A percentile compares a stretch with the other conserved stretches of the same genome.
phyloP scores from a whole-genome alignment of 2,797 vertebrate genomes.

The Menidia menidia region DNA sequence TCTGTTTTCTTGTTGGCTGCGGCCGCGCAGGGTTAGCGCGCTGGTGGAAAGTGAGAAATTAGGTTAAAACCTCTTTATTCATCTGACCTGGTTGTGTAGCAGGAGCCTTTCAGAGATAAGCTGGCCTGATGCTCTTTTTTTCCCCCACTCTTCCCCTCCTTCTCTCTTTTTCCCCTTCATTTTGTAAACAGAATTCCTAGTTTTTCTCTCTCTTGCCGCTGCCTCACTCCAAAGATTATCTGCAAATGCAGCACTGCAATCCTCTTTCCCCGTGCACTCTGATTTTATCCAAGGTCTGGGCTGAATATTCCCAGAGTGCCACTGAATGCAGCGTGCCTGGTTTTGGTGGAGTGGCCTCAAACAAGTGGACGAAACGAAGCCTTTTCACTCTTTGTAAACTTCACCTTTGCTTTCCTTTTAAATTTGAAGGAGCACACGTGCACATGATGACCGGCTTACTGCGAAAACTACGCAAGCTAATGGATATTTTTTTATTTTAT shows the following conservation, averaged over 20 bases:
- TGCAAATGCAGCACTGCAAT: conserved; percentile 76
- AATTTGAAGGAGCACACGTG: not conserved
- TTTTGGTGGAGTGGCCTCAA: conserved; percentile 27
- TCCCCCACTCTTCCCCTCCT: not conserved
- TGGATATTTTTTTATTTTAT: not conserved
- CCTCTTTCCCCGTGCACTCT: conserved; percentile 72
- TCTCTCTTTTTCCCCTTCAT: conserved; percentile 41
- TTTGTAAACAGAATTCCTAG: conserved; percentile 74
- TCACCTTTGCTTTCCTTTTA: not conserved
- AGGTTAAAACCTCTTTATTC: conserved; percentile 81
- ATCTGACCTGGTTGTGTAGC: conserved; percentile 72
- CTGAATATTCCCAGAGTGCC: conserved; percentile 39
- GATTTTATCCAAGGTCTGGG: conserved; percentile 58
- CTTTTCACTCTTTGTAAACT: not conserved
- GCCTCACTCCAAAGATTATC: conserved; percentile 76
- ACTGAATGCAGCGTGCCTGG: conserved; percentile 24
- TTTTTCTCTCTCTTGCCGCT: conserved; percentile 65
- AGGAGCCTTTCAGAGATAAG: conserved; percentile 75
- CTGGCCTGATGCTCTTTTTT: conserved; percentile 67
- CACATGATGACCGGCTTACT: not conserved
- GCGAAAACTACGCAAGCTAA: not conserved
- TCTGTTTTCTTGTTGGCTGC: conserved; percentile 21
- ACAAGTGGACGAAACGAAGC: not conserved
- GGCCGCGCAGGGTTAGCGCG: conserved; percentile 44
- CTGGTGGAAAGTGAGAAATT: conserved; percentile 67